These are phyloP conservation scores for Hydrolagus affinis DNA, from an alignment of 2,113 vertebrate species.

Conservation along the genomic window DNA sequence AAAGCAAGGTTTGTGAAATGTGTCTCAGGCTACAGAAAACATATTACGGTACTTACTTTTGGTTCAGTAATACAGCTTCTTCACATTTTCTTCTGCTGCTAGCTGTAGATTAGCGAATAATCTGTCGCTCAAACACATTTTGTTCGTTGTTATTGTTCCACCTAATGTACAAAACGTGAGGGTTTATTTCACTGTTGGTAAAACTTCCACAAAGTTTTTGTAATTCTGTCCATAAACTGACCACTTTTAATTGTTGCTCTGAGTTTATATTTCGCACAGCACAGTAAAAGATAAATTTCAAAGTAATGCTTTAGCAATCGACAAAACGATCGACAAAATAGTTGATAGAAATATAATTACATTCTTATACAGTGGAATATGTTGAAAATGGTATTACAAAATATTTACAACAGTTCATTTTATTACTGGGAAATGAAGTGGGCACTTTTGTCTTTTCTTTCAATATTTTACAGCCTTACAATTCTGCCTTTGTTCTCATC, in stretches of 20 bases:
- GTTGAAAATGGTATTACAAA: background rate
- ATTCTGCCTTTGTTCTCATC: background rate
- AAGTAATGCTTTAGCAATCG: background rate
- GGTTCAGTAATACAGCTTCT: background rate
- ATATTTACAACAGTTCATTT: background rate
- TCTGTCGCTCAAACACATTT: background rate
- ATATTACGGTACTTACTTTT: background rate
- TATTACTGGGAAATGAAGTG: background rate
- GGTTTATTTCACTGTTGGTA: background rate
- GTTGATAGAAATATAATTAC: background rate
- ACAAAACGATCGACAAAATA: background rate
- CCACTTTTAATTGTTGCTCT: background rate
- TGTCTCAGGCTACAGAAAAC: background rate
- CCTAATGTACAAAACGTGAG: background rate
- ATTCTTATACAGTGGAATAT: background rate
- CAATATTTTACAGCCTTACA: background rate
- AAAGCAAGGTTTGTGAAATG: background rate
- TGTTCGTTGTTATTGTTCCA: background rate
- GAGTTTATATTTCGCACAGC: background rate
- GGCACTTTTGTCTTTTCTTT: background rate
- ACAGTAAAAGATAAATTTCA: background rate
- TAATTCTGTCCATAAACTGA: background rate
- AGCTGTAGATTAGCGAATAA: background rate
- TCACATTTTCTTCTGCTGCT: background rate
- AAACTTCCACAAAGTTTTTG: background rate